Percentiles rank a stretch among this genome's conserved stretches.
phyloP scores from a whole-genome alignment of 2,113 vertebrate species.

The Clarias gariepinus region DNA sequence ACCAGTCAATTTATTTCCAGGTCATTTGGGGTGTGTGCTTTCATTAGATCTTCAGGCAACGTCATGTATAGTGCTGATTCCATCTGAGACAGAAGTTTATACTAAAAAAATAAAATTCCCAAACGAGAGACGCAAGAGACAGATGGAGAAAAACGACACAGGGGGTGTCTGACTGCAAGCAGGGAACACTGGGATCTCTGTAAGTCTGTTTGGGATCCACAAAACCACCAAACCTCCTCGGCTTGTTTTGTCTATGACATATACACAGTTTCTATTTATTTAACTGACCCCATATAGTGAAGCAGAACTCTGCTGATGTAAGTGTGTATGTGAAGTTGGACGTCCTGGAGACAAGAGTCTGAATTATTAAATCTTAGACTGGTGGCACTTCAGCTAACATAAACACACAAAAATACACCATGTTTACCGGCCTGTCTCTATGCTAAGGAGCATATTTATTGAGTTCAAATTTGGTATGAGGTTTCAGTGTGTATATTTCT shows the following conservation, averaged over 20 bases:
- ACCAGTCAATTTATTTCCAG: background rate
- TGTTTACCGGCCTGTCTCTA: constrained; percentile 23
- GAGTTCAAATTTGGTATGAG: constrained; percentile 27
- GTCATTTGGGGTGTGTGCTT: background rate
- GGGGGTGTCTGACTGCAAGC: constrained; percentile 36
- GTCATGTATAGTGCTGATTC: background rate
- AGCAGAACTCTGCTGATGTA: background rate
- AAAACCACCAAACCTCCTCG: constrained; percentile 44
- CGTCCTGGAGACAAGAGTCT: background rate
- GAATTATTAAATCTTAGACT: constrained; percentile 7
- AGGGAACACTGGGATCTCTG: constrained; percentile 52
- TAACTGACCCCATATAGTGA: constrained; percentile 30
- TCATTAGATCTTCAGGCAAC: background rate
- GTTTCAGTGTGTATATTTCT: constrained; percentile 18
- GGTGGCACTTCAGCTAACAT: constrained; percentile 12
- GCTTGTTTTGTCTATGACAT: constrained; percentile 52
- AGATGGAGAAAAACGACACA: background rate
- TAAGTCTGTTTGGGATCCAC: constrained; percentile 45
- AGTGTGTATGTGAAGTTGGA: background rate
- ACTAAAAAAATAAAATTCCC: background rate
- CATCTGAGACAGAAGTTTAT: background rate
- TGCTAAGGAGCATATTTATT: constrained; percentile 29
- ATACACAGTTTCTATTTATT: constrained; percentile 55
- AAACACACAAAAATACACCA: constrained; percentile 39
- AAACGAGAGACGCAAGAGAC: background rate